These are phyloP conservation scores for Penelope pileata DNA, from an alignment of 2,113 vertebrate genomes.

Conservation along the genomic window DNA sequence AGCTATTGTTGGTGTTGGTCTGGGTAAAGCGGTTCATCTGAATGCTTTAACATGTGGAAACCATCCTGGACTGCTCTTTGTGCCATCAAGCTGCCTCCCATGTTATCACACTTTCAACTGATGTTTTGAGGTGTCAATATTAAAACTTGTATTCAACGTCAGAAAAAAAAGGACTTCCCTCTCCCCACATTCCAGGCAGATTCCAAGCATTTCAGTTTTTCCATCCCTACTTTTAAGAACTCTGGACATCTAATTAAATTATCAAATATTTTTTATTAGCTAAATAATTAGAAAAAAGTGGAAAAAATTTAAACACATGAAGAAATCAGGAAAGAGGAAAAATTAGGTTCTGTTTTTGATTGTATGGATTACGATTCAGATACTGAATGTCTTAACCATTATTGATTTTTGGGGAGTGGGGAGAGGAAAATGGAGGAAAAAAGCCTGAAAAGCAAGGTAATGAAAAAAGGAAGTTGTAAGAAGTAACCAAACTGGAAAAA, in stretches of 20 bases:
- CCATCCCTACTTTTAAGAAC: not conserved
- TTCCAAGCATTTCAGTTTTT: not conserved
- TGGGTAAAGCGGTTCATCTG: not conserved
- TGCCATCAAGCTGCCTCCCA: fast-evolving
- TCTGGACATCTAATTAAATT: not conserved
- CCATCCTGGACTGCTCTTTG: fast-evolving
- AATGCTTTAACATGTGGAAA: not conserved
- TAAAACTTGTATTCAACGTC: not conserved
- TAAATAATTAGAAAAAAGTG: not conserved
- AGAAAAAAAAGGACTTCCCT: not conserved
- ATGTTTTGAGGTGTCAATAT: not conserved
- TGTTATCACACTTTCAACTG: not conserved
- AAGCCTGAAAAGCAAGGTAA: not conserved
- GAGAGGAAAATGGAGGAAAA: not conserved
- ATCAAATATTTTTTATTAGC: not conserved
- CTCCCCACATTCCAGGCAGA: too few species aligned
- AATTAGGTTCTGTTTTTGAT: not conserved
- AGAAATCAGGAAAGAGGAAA: not conserved
- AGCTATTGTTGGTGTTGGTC: fast-evolving
- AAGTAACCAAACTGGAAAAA: not conserved
- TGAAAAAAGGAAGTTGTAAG: not conserved
- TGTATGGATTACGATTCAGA: not conserved
- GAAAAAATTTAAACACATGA: not conserved
- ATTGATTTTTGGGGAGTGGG: not conserved
- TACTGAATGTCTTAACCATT: not conserved